Base-by-base conservation (phyloP, 2,888 invertebrate genomes). In the Meiosimyza platycephala region DNA sequence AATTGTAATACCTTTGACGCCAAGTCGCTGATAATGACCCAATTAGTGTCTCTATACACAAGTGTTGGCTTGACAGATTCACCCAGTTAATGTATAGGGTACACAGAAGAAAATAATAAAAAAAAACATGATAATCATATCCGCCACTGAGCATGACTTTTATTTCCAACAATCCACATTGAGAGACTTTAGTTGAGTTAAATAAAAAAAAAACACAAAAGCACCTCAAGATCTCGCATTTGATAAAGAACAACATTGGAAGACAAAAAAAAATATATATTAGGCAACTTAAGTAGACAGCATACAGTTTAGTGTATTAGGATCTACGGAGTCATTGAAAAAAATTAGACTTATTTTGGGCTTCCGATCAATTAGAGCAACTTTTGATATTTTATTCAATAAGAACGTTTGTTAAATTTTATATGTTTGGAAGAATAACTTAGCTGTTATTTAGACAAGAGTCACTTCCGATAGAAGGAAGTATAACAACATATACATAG, bases 41-140 rank as follows among this genome's bases (percentile, higher is more conserved):
- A 60, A 60, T 60, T 60, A 60, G 59, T 60, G 59, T 59, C 59
- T 59, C 16, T n/a, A n/a, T 55, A 55, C n/a, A n/a, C 55, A 55
- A 18, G 55, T 22, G 22, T 55, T 40, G 40, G 40, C 9, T 40
- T 40, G 40, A 40, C 40, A 40, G 40, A 40, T 40, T 40, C 40
- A 40, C 40, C 40, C 40, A 9, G 40, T 40, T 40, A 40, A 40
- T 40, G 40, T 9, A 40, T 40, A 40, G 9, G 40, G 40, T 40
- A 9, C 6, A 40, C 40, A 40, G 40, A 9, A 40, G 9, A 40
- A 9, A 7, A 7, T 40, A 40, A 55, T n/a, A 15, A 18, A 11
- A 22, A 22, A 4, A 55, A 55, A 55, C 16, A 22, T 60, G 59
- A 60, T 22, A 60, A 60, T 60, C 59, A 60, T 60, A 60, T 60